A percentile compares a stretch with the other conserved stretches of the same genome.
These are phyloP conservation scores for Nyctibius bracteatus DNA, from an alignment of 2,113 vertebrate species.

Conservation along the genomic window DNA sequence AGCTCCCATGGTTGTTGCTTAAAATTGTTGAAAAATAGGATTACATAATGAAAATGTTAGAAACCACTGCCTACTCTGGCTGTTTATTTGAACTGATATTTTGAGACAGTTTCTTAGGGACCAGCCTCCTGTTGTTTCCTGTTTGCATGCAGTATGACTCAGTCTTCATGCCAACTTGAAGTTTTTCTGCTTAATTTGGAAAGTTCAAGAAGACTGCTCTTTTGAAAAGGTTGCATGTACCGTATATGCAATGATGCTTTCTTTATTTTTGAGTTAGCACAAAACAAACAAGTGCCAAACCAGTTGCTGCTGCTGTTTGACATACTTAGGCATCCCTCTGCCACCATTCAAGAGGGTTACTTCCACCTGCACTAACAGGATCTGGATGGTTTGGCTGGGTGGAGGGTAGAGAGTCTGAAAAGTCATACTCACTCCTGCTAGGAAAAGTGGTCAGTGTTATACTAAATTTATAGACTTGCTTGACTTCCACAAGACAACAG, in stretches of 20 bases:
- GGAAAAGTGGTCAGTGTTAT: background rate
- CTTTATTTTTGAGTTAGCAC: background rate
- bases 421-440: background rate
- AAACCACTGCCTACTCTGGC: background rate
- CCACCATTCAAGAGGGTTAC: background rate
- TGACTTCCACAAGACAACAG: background rate
- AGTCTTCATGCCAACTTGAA: conserved; percentile 22
- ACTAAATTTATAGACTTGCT: background rate
- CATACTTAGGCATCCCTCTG: background rate
- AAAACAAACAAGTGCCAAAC: background rate
- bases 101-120: conserved; percentile 58
- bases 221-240: background rate
- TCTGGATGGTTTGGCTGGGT: background rate
- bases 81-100: conserved; percentile 46
- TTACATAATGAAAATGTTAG: conserved; percentile 21
- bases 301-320: background rate
- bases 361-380: background rate
- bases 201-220: background rate
- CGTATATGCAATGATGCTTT: background rate
- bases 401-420: background rate
- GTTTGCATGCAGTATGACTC: conserved; percentile 60
- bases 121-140: conserved; percentile 47
- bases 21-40: conserved; percentile 17
- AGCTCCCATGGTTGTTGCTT: background rate
- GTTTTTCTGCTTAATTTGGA: conserved; percentile 9